Base-by-base conservation (phyloP, 1,140 invertebrate genomes). In the Cheumatopsyche charites region DNA sequence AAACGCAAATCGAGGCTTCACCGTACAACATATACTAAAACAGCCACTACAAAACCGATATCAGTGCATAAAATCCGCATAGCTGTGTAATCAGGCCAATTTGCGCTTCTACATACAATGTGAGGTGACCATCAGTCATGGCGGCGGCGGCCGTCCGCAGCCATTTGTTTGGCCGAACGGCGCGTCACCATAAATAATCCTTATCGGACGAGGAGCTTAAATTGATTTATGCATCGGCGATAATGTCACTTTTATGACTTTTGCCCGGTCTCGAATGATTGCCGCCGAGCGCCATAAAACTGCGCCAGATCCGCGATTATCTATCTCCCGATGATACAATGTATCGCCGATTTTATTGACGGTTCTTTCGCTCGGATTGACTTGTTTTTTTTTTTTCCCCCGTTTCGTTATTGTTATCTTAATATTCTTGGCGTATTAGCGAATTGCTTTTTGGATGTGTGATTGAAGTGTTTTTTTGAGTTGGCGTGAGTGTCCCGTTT, bases 181-280 rank as follows among this genome's bases (percentile, higher is more conserved):
- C 67, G 58, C 65, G 71, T 75, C 71, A 72, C 29, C 74, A 75
- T 75, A 75, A 75, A 75, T 75, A 72, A 73, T 67, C 74, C 26
- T 75, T 75, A 75, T 75, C 71, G 63, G 66, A 19, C 19, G 67
- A 72, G 58, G 68, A 73, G 74, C 71, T 73, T 65, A 62, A 75
- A 75, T 72, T 75, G 74, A 75, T 75, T 75, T 75, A 75, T 75
- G 21, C 13, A 67, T 47, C 67, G 63, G 63, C 63, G 74, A 72
- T 72, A 75, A 72, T 72, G 73, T 72, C 73, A 58, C 71, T 73
- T 75, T 73, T 73, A 75, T 71, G 62, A 65, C 62, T 65, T 65
- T 41, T 17, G 41, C 29, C 29, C 25, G 41, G 25, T 42, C 17
- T 65, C 41, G 19, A 52, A 52, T 52, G 41, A 65, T 65, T 65